Conservation (phyloP, 2,797 vertebrate genomes). For the Sorex maritimensis region DNA sequence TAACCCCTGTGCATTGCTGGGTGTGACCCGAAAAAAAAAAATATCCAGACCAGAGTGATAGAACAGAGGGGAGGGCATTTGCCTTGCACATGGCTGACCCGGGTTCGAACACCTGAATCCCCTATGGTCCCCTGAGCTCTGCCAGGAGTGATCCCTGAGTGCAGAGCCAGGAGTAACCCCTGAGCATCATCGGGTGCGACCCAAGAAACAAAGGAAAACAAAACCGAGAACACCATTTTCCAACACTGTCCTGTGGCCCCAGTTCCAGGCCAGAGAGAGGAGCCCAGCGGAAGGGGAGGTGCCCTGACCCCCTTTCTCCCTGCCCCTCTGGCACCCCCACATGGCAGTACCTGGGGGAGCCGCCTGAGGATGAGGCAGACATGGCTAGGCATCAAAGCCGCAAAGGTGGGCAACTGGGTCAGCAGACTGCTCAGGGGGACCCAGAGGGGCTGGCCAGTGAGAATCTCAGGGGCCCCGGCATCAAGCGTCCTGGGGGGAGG, state of each 20-base stretch:
- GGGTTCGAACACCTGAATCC: too few relatives aligned
- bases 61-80: too few relatives aligned
- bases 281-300: not conserved
- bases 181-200: too few relatives aligned
- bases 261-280: not conserved
- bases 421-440: constrained; percentile 84
- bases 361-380: constrained; percentile 86
- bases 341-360: constrained; percentile 84
- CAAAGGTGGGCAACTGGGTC: constrained; percentile 85
- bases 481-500: constrained; percentile 85
- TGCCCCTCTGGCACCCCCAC: constrained; percentile 69
- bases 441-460: constrained; percentile 83
- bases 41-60: too few relatives aligned
- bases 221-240: not conserved
- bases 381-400: constrained; percentile 86
- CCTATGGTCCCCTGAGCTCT: too few relatives aligned
- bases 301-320: constrained; percentile 71
- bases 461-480: constrained; percentile 84
- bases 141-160: too few relatives aligned
- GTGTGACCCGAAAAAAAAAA: too few relatives aligned
- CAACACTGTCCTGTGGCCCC: too few relatives aligned
- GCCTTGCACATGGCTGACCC: too few relatives aligned
- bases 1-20: too few relatives aligned
- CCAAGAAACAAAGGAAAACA: too few relatives aligned
- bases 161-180: too few relatives aligned